Base-by-base conservation (phyloP, 2,113 vertebrate genomes). In the Oenanthe oenanthe region DNA sequence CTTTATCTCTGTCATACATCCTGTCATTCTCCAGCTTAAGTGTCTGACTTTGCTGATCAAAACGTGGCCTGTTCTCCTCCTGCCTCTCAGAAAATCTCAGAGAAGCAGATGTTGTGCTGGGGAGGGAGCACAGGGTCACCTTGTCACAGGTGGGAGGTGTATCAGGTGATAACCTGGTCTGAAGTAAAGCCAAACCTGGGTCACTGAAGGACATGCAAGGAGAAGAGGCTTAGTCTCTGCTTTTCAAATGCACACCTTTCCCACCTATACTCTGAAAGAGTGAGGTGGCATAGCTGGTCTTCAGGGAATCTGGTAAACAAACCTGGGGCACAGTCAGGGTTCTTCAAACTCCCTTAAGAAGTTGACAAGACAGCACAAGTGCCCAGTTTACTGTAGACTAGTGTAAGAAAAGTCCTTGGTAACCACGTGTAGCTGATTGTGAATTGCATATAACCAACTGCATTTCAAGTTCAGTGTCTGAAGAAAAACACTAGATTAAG, bases 41-140 rank as follows among this genome's bases (percentile, higher is more conserved):
- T 58, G 36, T 85, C 60, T 91, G 57, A 70, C 77, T 95, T 91
- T 94, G 80, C 73, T 95, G 66, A 73, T 53, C 17, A 43, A 68
- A 84, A 62, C 66, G 31, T 21, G 38, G 32, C 40, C 82, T 26
- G 36, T 43, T 73, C 25, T 72, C 26, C 31, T 74, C 13, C 36
- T 81, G 40, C 22, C 34, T 54, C 71, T 76, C 34, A 43, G 63
- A 70, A 88, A 36, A 36, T 34, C 67, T 81, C 58, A 83, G 70
- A 72, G 32, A 61, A 85, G 74, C 21, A 91, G 48, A 31, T 77
- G 7, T 57, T 56, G 56, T 45, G 25, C 70, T 74, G 45, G 36
- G 61, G 38, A 85, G 32, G 25, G 60, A 67, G 53, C 14, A 54
- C 74, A 85, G 38, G 29, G 67, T 60, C 42, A 51, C 29, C 7